phyloP scores from a whole-genome alignment of 2,113 vertebrate species.

The Clupea harengus region DNA sequence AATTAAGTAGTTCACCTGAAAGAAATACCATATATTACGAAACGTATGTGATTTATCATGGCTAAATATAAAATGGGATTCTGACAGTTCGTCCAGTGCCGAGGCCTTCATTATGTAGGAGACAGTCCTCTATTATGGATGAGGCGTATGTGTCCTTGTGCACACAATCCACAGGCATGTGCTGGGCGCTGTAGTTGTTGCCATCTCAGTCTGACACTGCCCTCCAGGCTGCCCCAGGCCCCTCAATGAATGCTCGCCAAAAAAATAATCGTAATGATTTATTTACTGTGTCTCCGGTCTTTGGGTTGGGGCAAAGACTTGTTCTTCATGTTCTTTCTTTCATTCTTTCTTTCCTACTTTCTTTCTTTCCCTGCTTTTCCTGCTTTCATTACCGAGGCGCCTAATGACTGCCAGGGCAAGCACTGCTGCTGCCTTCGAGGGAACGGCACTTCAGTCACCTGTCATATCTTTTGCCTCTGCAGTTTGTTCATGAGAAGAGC shows the following conservation, averaged over 20 bases:
- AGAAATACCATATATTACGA: background rate
- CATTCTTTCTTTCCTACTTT: background rate
- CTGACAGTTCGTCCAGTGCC: background rate
- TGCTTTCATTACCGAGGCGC: background rate
- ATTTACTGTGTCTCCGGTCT: background rate
- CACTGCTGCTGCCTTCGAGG: background rate
- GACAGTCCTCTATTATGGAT: slow-evolving; percentile 38
- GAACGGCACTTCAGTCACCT: background rate
- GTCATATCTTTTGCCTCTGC: background rate
- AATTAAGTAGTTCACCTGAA: background rate
- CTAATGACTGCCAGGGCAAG: background rate
- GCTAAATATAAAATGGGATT: background rate
- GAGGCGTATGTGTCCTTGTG: slow-evolving; percentile 15
- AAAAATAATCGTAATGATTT: background rate
- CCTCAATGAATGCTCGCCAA: background rate
- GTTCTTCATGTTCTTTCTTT: background rate
- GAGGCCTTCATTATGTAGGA: slow-evolving; percentile 36
- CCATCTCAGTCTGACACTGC: slow-evolving; percentile 46
- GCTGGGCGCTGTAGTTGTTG: slow-evolving; percentile 16
- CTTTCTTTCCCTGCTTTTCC: background rate
- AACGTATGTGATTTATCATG: background rate
- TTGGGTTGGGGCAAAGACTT: background rate
- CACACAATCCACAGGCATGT: background rate
- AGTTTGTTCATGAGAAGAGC: background rate
- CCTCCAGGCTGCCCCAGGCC: slow-evolving; percentile 44